phyloP scores from a whole-genome alignment of 2,888 invertebrate species.

The Sipha maydis region DNA sequence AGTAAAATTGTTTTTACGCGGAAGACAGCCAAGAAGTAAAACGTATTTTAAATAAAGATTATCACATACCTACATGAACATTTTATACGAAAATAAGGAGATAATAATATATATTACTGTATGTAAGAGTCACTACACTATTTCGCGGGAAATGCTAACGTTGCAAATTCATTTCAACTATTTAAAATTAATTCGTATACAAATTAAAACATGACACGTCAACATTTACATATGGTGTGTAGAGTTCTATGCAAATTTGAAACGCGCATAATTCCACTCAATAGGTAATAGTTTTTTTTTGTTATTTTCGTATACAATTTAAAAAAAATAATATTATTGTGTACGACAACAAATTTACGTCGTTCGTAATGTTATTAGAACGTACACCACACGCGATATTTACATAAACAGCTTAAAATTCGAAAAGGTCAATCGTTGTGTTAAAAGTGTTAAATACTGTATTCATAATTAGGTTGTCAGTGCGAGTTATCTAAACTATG shows the following conservation, averaged over 20 bases:
- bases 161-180: neutral
- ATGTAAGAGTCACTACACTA: neutral
- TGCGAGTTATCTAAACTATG: no score
- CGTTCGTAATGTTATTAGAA: neutral
- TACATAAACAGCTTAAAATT: no score
- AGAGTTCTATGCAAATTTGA: neutral
- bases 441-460: no score
- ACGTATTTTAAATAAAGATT: neutral
- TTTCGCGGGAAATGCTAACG: neutral
- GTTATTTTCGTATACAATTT: neutral
- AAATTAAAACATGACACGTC: neutral
- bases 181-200: neutral
- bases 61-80: neutral
- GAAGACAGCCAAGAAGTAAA: neutral
- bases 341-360: neutral
- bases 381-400: no score
- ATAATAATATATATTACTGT: neutral
- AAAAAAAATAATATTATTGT: neutral
- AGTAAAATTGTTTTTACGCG: neutral
- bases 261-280: neutral
- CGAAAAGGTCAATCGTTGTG: no score
- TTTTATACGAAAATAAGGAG: neutral
- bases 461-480: no score
- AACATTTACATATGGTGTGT: neutral
- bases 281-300: neutral